A percentile compares a stretch with the other conserved stretches of the same genome.
Conservation (phyloP, 2,797 vertebrate genomes). For the Fringilla coelebs region DNA sequence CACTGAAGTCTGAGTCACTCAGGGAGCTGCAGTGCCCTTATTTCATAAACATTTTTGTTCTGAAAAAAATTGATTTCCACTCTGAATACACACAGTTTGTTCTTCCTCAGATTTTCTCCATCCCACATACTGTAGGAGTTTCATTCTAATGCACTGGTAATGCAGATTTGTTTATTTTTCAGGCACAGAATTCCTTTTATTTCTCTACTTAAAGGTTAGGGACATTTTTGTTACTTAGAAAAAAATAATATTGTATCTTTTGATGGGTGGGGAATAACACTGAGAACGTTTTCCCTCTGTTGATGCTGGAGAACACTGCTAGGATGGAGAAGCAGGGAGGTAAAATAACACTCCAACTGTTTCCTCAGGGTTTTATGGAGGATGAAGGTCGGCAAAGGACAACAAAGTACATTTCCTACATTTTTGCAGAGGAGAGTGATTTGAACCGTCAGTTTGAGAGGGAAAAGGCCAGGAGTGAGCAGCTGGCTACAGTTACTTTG, state of each 20-base stretch:
- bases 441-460: conserved; percentile 85
- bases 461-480: conserved; percentile 87
- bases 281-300: not conserved
- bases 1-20: not conserved
- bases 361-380: conserved; percentile 90
- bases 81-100: not conserved
- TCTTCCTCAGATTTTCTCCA: not conserved
- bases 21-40: not conserved
- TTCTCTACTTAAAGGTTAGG: not conserved
- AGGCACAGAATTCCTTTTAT: not conserved
- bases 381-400: conserved; percentile 94
- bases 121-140: not conserved
- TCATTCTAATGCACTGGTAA: not conserved
- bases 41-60: not conserved
- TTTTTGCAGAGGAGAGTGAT: conserved; percentile 85
- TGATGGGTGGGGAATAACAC: not conserved
- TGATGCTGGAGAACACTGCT: not conserved
- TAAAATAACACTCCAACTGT: not conserved
- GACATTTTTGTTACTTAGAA: not conserved
- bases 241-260: not conserved
- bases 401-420: conserved; percentile 89
- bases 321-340: not conserved
- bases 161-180: not conserved
- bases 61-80: not conserved
- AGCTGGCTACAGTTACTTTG: conserved; percentile 77